Evolutionary conservation across 2,113 vertebrate genomes (phyloP).

Genomic region (Columba janthina): DNA sequence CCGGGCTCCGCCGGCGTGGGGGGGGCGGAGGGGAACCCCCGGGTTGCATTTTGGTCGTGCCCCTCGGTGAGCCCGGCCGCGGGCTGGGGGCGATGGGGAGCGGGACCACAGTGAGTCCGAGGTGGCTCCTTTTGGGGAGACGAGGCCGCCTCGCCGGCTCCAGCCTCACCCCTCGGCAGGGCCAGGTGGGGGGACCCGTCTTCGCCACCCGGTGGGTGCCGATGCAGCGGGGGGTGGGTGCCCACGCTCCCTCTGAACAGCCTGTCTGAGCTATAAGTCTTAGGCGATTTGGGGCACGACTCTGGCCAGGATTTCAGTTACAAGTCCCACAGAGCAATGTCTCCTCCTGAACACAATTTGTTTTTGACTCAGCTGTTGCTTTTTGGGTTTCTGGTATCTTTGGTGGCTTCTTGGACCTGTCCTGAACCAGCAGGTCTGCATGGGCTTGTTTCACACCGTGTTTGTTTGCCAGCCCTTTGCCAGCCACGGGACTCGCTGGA

Average conservation of each 20-base stretch:
- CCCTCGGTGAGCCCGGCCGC: background rate
- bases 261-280: background rate
- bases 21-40: background rate
- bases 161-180: no score
- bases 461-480: background rate
- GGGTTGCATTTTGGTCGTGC: background rate
- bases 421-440: accelerated
- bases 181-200: no score
- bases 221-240: background rate
- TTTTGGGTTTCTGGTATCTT: background rate
- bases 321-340: accelerated
- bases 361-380: background rate
- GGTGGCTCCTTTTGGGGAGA: background rate
- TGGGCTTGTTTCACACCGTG: accelerated
- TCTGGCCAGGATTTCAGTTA: background rate
- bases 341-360: accelerated
- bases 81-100: background rate
- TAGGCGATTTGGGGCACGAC: accelerated
- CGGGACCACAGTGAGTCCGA: no score
- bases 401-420: background rate
- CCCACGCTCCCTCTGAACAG: background rate
- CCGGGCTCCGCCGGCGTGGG: background rate
- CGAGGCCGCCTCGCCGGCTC: background rate
- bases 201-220: background rate
- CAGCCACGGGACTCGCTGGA: background rate